Base-by-base conservation (phyloP, 1,140 invertebrate species). In the Drosophila cardini region DNA sequence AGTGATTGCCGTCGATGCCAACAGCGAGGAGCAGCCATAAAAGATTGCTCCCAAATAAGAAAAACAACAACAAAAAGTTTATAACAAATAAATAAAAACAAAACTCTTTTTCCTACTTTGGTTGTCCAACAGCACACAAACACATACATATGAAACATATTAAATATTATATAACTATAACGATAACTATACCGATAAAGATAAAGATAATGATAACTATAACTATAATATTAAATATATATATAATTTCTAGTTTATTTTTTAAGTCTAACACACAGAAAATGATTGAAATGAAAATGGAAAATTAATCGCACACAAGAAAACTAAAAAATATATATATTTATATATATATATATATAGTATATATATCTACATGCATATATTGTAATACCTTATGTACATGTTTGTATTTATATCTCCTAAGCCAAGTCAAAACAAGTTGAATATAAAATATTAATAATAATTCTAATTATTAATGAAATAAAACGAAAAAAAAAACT, bases 381-480 rank as follows among this genome's bases (percentile, higher is more conserved):
- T 32, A 60, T 5, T 2, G 18, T 55, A 34, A n/a, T 55, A 56
- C 16, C 38, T 63, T 73, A 67, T 87, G 76, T 82, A 87, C 55
- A 79, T 87, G 79, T 83, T 83, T 87, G 79, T 87, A 79, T 74
- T 82, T 87, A 87, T 76, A 87, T 76, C 65, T 82, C 55, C 16
- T 86, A 86, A 87, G 83, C 83, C 83, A 85, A 86, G 82, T 85
- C 78, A 86, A 86, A 57, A 58, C 71, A 67, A 81, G 70, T 74
- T 57, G 45, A 69, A 69, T 55, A 50, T 43, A 11, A 11, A 72
- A 42, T 56, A 57, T 18, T 50, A 48, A 57, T 67, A 48, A 62
- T 40, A 65, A 42, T 69, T 26, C 4, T 36, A 43, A 56, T 60
- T 18, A 56, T 60, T 38, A 50, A 38, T 45, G 64, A 75, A 32